phyloP scores from a whole-genome alignment of 2,888 invertebrate species.

The Hylaea fasciaria region DNA sequence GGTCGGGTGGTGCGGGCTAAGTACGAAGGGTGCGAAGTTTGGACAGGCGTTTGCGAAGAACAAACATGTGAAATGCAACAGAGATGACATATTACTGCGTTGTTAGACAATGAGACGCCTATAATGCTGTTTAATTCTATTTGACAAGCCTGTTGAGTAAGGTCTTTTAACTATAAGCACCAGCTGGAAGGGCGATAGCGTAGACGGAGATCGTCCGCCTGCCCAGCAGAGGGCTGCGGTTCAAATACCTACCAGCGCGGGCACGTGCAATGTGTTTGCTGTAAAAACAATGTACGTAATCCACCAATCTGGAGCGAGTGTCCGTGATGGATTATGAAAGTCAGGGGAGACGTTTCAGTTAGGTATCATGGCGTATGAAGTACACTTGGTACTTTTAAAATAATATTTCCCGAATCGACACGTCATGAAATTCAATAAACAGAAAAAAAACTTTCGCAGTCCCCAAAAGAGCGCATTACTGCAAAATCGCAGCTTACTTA shows the following conservation, averaged over 20 bases:
- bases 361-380: too few relatives aligned
- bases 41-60: constrained; percentile 20
- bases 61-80: constrained; percentile 18
- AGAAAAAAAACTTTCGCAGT: constrained; percentile 11
- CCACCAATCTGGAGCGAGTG: too few relatives aligned
- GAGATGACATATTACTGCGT: constrained; percentile 11
- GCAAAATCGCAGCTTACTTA: constrained; percentile 50
- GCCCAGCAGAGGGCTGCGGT: too few relatives aligned
- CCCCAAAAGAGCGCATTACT: constrained; percentile 27
- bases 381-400: background rate
- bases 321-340: too few relatives aligned
- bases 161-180: background rate
- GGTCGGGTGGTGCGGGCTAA: constrained; percentile 6
- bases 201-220: too few relatives aligned
- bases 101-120: constrained; percentile 16
- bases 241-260: too few relatives aligned
- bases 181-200: too few relatives aligned
- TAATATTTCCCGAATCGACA: background rate
- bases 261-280: too few relatives aligned
- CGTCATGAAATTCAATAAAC: constrained; percentile 6
- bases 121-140: constrained; percentile 1
- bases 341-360: too few relatives aligned
- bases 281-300: too few relatives aligned
- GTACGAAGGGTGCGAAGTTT: constrained; percentile 19
- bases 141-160: background rate